These are phyloP conservation scores for Melanerpes formicivorus DNA, from an alignment of 2,113 vertebrate genomes.

Conservation along the genomic window DNA sequence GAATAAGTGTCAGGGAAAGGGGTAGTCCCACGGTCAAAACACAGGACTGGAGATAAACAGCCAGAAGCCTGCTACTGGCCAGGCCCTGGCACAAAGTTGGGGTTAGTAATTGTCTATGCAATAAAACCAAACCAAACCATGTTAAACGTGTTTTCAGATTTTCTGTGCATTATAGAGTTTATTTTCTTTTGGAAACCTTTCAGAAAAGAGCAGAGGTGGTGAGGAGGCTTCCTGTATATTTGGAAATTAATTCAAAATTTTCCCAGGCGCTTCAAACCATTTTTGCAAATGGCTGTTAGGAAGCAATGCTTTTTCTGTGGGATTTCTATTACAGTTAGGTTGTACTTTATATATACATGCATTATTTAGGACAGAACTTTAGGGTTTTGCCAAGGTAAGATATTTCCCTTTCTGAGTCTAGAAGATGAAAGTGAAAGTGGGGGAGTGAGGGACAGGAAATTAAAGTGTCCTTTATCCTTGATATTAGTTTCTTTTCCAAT, in stretches of 20 bases:
- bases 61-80: not conserved
- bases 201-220: not conserved
- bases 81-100: not conserved
- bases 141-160: conserved; percentile 1
- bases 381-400: not conserved
- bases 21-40: not conserved
- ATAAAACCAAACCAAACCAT: not conserved
- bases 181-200: conserved; percentile 10
- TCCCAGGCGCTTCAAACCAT: not conserved
- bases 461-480: not conserved
- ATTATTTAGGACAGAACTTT: not conserved
- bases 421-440: not conserved
- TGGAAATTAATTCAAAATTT: not conserved
- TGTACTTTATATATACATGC: not conserved
- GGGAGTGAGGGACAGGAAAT: not conserved
- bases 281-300: not conserved
- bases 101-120: not conserved
- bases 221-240: not conserved
- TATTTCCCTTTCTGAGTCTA: not conserved
- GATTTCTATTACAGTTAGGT: not conserved
- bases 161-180: not conserved
- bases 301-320: not conserved
- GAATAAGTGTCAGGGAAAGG: not conserved
- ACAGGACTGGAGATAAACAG: not conserved
- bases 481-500: conserved; percentile 1